Conservation (phyloP, 2,113 vertebrate species). For the Peucedramus taeniatus region DNA sequence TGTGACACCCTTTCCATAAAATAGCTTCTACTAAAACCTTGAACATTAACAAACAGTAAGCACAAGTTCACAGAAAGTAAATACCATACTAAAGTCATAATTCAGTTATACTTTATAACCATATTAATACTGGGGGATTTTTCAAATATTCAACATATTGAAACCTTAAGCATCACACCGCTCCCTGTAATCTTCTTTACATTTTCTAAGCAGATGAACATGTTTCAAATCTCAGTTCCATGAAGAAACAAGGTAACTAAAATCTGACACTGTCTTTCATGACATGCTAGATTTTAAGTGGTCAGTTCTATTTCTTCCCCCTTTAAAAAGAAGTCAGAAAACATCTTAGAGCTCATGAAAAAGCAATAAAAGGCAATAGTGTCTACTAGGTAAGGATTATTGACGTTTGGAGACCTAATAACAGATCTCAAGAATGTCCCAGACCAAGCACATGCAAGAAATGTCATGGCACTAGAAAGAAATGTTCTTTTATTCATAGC, state of each 20-base stretch:
- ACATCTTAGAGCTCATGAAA: not conserved
- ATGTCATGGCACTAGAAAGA: not conserved
- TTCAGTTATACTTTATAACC: not conserved
- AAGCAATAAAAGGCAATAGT: not conserved
- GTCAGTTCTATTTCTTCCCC: not conserved
- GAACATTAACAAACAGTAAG: not conserved
- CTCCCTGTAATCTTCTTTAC: not conserved
- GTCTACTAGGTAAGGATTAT: not conserved
- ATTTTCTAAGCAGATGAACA: not conserved
- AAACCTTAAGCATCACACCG: rapidly evolving
- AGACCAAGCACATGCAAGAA: not conserved
- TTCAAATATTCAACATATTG: not conserved
- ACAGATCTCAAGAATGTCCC: not conserved
- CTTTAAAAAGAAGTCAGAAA: not conserved
- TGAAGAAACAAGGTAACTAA: not conserved
- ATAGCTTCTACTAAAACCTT: not conserved
- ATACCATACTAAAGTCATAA: not conserved
- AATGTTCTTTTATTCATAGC: not conserved
- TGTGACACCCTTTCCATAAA: not conserved
- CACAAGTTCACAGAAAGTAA: not conserved
- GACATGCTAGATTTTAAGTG: not conserved
- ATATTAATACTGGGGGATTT: not conserved
- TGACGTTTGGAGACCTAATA: not conserved
- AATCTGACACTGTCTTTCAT: not conserved
- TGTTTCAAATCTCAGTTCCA: not conserved